Percentiles rank a stretch among this genome's conserved stretches.
phyloP scores from a whole-genome alignment of 2,888 invertebrate species.

The Diarsia mendica region DNA sequence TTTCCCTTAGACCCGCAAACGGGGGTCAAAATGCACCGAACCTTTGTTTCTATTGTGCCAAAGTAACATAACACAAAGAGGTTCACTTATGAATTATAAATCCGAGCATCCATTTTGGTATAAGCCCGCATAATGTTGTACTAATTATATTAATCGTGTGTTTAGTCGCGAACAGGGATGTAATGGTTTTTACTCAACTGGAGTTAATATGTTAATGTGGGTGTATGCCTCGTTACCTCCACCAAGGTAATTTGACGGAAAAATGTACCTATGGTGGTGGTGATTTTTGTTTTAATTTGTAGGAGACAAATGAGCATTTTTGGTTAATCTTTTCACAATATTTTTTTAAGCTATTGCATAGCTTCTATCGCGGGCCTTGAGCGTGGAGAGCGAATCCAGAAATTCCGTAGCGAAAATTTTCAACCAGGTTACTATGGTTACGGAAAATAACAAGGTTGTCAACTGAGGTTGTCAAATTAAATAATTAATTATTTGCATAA shows the following conservation, averaged over 20 bases:
- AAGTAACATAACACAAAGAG: slow-evolving; percentile 61
- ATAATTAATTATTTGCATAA: no score
- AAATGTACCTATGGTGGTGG: slow-evolving; percentile 14
- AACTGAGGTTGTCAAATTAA: no score
- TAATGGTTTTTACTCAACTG: slow-evolving; percentile 50
- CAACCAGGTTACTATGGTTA: no score
- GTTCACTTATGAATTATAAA: slow-evolving; percentile 69
- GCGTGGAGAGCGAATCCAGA: no score
- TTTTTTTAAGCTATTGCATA: no score
- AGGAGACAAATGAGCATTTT: no score
- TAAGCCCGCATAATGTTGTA: slow-evolving; percentile 65
- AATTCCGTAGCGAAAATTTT: no score
- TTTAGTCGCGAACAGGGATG: slow-evolving; percentile 53
- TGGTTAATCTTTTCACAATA: no score
- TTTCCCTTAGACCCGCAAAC: slow-evolving; percentile 12
- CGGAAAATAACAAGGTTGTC: no score
- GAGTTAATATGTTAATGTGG: slow-evolving; percentile 52
- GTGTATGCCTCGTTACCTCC: slow-evolving; percentile 38
- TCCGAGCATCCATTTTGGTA: slow-evolving; percentile 65
- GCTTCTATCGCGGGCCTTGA: no score
- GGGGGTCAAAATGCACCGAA: slow-evolving; percentile 55
- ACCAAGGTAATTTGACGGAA: slow-evolving; percentile 20
- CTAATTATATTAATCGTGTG: slow-evolving; percentile 71
- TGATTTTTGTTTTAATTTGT: no score
- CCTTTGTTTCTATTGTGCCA: slow-evolving; percentile 61